These are phyloP conservation scores for Ascaphus truei DNA, from an alignment of 2,113 vertebrate species.

Conservation along the genomic window DNA sequence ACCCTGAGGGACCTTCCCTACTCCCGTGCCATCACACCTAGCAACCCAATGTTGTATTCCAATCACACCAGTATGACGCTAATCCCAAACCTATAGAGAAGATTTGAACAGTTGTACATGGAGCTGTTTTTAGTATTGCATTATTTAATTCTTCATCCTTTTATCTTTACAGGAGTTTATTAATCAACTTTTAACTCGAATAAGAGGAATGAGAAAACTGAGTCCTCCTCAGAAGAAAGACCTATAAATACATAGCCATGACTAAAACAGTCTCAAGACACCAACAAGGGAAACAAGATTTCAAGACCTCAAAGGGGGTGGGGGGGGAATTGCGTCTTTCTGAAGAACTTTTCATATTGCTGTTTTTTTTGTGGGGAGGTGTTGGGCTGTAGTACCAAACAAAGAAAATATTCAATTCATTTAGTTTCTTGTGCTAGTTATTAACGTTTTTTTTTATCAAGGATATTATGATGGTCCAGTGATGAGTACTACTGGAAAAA, in stretches of 20 bases:
- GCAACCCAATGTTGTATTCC: too few relatives aligned
- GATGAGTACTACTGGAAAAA: background rate
- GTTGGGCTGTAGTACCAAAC: conserved; percentile 3
- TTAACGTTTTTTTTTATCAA: conserved; percentile 54
- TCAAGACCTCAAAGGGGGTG: conserved; percentile 56
- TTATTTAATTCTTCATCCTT: conserved; percentile 39
- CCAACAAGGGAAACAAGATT: conserved; percentile 47
- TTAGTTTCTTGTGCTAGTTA: conserved; percentile 55
- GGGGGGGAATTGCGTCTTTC: conserved; percentile 53
- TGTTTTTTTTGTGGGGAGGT: conserved; percentile 34
- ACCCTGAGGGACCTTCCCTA: too few relatives aligned
- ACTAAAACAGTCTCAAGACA: conserved; percentile 45
- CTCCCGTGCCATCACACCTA: too few relatives aligned
- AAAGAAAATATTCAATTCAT: conserved; percentile 42
- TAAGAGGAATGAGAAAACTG: conserved; percentile 96
- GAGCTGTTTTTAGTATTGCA: background rate
- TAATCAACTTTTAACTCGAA: conserved; percentile 86
- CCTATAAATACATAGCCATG: conserved; percentile 66
- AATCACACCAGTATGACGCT: too few relatives aligned
- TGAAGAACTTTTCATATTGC: conserved; percentile 42
- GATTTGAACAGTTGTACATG: background rate
- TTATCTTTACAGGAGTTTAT: conserved; percentile 77
- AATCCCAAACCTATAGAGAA: too few relatives aligned
- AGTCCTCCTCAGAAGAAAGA: conserved; percentile 90
- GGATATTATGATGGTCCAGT: conserved; percentile 34